Evolutionary conservation across 1,140 invertebrate genomes (phyloP), one percentile per base, ranked within the genome.

Genomic region (Drosophila funebris): DNA sequence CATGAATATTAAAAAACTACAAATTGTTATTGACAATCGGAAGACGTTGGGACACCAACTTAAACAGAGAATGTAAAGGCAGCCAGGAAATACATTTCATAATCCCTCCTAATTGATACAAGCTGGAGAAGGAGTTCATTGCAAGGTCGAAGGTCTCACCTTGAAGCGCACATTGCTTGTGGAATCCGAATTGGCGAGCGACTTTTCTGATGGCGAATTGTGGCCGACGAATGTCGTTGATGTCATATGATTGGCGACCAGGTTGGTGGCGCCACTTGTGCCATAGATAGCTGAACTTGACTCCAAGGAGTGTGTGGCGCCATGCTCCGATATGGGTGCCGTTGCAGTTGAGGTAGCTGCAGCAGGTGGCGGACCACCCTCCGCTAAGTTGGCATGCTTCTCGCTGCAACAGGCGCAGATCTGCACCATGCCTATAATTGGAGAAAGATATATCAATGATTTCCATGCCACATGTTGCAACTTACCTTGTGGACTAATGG

Each of bases 341-440:
- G 33, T 22, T 22, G 68, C 37, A 43, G 37, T 36, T 60, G 76
- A 8, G 6, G 46, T 52, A 36, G 50, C 41, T 33, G 31, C 41
- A 24, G 20, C 9, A n/a, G 61, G 33, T 14, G 52, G 13, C 2
- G 73, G 44, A 0, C 76, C 89, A 44, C 91, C 90, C 48, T 92
- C 91, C 5, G 91, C 91, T 50, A 87, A 63, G 46, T 78, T 66
- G 27, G 62, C 71, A 56, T 92, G 87, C 70, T 92, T 92, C 46
- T 92, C 91, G 50, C 91, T 82, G 92, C 97, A 98, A 48, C 95
- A 94, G 63, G 95, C 95, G 92, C 97, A 98, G 72, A 97, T 96
- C 92, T 96, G 95, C 71, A 96, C 95, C 95, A 96, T 96, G 68
- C 95, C 93, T 94, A 73, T 6, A 0, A 33, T 14, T 24, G 11